A percentile compares a stretch with the other conserved stretches of the same genome.
Evolutionary conservation across 2,113 vertebrate genomes (phyloP).

Genomic region (Ailuropoda melanoleuca): DNA sequence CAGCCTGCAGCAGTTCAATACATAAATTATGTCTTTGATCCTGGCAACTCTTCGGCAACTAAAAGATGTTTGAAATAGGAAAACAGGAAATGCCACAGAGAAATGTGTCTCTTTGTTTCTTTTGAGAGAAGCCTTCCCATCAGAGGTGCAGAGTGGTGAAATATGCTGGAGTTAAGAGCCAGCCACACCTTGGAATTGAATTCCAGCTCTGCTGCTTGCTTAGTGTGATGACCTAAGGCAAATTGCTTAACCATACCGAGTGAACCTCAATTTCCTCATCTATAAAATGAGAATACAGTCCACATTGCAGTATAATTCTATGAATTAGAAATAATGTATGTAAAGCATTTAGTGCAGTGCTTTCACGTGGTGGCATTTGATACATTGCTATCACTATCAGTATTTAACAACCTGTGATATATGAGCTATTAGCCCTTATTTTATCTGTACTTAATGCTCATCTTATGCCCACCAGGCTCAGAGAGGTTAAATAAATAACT

Average conservation of each 20-base stretch:
- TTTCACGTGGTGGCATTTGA: neutral
- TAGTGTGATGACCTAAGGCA: neutral
- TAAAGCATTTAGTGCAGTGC: neutral
- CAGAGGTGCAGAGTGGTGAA: conserved; percentile 36
- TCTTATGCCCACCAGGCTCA: neutral
- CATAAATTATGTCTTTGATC: conserved; percentile 73
- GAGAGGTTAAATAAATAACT: conserved; percentile 36
- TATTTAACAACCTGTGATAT: neutral
- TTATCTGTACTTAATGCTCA: neutral
- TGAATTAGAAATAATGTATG: neutral
- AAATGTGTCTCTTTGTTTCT: conserved; percentile 75
- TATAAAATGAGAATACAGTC: conserved; percentile 32
- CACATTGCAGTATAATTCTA: neutral
- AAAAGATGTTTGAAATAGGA: conserved; percentile 73
- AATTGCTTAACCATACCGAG: neutral
- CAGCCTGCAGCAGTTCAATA: conserved; percentile 53
- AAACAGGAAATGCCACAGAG: conserved; percentile 78
- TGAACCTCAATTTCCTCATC: neutral
- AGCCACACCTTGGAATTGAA: conserved; percentile 45
- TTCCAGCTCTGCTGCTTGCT: conserved; percentile 15
- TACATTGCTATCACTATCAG: neutral
- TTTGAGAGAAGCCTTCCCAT: conserved; percentile 51
- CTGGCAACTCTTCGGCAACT: conserved; percentile 67
- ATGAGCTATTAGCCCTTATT: neutral
- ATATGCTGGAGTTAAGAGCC: conserved; percentile 17